phyloP scores from a whole-genome alignment of 2,113 vertebrate genomes.

The Elaphurus davidianus region DNA sequence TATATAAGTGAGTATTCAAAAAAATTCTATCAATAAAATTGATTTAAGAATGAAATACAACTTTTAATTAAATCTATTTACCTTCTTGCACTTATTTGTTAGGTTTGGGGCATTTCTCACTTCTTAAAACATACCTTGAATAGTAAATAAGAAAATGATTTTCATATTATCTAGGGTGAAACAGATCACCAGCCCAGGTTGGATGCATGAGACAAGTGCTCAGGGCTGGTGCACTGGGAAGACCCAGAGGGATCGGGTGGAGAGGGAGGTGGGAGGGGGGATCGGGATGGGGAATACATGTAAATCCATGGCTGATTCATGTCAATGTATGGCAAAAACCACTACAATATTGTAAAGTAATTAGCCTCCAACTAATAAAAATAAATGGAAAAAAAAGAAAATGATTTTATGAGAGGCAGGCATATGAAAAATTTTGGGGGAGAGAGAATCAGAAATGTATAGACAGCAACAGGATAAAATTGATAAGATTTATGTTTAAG shows the following conservation, averaged over 20 bases:
- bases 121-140: not conserved
- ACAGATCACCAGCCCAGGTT: no score
- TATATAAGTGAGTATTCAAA: constrained; percentile 94
- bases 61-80: constrained; percentile 32
- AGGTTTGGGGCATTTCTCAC: constrained; percentile 11
- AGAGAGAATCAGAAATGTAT: not conserved
- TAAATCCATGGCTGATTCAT: no score
- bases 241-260: no score
- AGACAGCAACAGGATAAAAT: not conserved
- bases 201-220: no score
- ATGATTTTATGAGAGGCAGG: not conserved
- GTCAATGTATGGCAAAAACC: no score
- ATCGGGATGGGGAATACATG: no score
- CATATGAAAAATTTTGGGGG: not conserved
- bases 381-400: not conserved
- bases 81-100: constrained; percentile 23
- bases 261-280: no score
- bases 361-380: no score
- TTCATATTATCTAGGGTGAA: not conserved
- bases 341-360: no score
- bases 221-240: no score
- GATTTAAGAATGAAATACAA: not conserved
- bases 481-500: not conserved
- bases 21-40: constrained; percentile 22
- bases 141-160: not conserved